Base-by-base conservation (phyloP, 2,888 invertebrate genomes). In the Entomobrya multifasciata region DNA sequence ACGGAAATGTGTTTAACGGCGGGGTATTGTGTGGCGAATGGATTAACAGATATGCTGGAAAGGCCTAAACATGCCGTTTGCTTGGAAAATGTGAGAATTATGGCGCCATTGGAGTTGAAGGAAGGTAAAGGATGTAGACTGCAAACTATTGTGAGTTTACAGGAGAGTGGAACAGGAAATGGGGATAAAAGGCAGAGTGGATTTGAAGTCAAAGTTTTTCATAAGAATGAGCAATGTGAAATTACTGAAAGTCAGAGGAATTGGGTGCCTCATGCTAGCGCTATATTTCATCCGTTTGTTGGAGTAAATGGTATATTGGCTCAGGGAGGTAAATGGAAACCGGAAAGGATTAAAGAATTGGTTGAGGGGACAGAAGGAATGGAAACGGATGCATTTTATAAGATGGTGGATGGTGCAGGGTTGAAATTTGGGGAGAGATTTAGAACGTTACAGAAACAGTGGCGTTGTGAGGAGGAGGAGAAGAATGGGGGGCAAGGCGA, bases 391-490 rank as follows among this genome's bases (percentile, higher is more conserved):
- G 49, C 49, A 25, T 84, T 88, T 76, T 88, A 88, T 62, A 55
- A 85, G 25, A 74, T 57, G 8, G 47, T 84, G 2, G 76, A 72
- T 3, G 81, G 80, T 25, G 30, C 70, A 0, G 85, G 85, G 27
- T 49, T 88, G 17, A 85, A 85, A 22, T 82, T 88, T 60, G 85
- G 85, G 1, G 76, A 65, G 41, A 15, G 41, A 11, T 65, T 65
- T 20, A 65, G 13, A 65, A 65, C 65, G 20, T 20, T 87, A 8
- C 17, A 27, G 15, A 15, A 25, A n/a, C 52, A 65, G 15, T 87
- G 87, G 87, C 41, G 36, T 88, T 49, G 30, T 6, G 20, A n/a
- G 11, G 88, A 88, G 60, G 89, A 89, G 15, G 87, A 87, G 0
- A 8, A 17, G 15, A 49, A 60, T 6, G 44, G 85, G 0, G 41